Evolutionary conservation across 2,888 invertebrate species (phyloP), one percentile per base, ranked within the genome.

Genomic region (Pristionchus maxplancki): DNA sequence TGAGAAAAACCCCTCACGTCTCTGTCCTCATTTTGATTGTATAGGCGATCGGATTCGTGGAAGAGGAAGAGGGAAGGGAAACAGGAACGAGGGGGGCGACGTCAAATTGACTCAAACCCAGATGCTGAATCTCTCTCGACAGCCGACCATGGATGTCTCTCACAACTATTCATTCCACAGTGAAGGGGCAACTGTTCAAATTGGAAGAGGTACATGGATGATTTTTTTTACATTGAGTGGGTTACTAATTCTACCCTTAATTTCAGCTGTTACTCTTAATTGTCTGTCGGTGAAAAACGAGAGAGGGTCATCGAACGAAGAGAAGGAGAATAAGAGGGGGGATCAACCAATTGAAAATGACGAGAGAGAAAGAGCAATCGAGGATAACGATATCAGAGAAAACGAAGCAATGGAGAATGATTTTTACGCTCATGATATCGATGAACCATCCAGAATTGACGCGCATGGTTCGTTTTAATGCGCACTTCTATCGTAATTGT

Each of bases 21-120:
- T 31, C 67, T 6, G 34, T 34, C 34, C 20, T 67, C 31, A 67
- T 13, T 34, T 67, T 34, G 67, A 17, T 34, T 28, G 15, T 34
- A 34, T 34, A 67, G 67, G 67, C 34, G 67, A 67, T 67, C 67
- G 67, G 24, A 34, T 34, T 67, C 67, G 67, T 67, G 34, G 67
- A 67, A 34, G 28, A 34, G 67, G 67, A 17, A 13, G 24, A 28
- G 67, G 31, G 15, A 67, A 67, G 3, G 31, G 67, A 31, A 15
- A 15, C 31, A 28, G 67, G n/a, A n/a, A 9, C 2, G 67, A 34
- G 24, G 13, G 15, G 31, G 34, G 34, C 11, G 67, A 67, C 13
- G 67, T 34, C 31, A 67, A 34, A 20, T 34, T 67, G 15, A 28
- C 67, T 67, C 15, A 11, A 13, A 31, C 31, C 1, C 67, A 67